These are phyloP conservation scores for Drosophila mulleri DNA, from an alignment of 2,888 invertebrate genomes.

Conservation along the genomic window DNA sequence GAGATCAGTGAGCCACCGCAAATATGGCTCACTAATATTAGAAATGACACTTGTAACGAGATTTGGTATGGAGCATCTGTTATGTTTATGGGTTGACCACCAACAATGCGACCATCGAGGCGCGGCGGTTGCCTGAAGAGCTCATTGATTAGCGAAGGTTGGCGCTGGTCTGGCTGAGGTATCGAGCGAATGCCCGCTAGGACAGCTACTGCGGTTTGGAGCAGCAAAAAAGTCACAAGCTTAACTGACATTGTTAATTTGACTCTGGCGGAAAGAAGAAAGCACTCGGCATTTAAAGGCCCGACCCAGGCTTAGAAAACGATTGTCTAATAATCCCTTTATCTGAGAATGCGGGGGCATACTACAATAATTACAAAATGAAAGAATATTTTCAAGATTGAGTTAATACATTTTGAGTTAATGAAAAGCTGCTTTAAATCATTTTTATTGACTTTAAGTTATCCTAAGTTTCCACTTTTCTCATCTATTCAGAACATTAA, in stretches of 20 bases:
- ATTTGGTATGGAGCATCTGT: neutral
- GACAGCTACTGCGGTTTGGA: neutral
- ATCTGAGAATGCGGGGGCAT: too few species aligned
- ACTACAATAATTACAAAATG: too few species aligned
- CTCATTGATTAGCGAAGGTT: neutral
- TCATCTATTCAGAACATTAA: too few species aligned
- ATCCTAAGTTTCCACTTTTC: too few species aligned
- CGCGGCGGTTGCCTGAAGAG: neutral
- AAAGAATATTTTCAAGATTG: too few species aligned
- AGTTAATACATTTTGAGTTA: too few species aligned
- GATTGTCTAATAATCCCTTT: neutral
- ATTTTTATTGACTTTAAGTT: too few species aligned
- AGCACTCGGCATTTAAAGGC: neutral
- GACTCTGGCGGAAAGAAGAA: neutral
- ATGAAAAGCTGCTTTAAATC: too few species aligned
- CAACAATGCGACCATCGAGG: neutral
- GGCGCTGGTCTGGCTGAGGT: neutral
- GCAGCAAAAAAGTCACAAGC: neutral
- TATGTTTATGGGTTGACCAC: neutral
- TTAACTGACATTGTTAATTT: neutral
- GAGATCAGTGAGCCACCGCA: neutral
- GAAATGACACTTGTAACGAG: too few species aligned
- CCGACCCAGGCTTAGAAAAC: neutral
- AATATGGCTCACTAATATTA: too few species aligned
- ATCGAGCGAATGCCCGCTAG: neutral